Percentiles rank a stretch among this genome's conserved stretches.
These are phyloP conservation scores for Rhinogobius similis DNA, from an alignment of 2,113 vertebrate genomes.

Conservation along the genomic window DNA sequence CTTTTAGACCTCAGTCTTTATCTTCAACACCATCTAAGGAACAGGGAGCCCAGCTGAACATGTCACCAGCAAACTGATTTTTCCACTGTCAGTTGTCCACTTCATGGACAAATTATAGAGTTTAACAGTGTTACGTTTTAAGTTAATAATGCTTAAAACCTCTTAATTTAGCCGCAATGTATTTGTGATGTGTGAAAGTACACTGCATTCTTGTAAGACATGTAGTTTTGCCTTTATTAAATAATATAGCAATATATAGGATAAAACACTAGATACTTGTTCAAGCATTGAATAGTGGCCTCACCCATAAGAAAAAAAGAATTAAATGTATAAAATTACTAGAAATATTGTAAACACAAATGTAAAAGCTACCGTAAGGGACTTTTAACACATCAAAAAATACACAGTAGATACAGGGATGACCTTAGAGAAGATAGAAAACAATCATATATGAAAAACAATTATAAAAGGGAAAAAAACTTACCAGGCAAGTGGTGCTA, in stretches of 20 bases:
- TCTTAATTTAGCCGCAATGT: not conserved
- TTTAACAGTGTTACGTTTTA: not conserved
- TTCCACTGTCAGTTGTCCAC: slow-evolving; percentile 63
- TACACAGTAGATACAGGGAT: not conserved
- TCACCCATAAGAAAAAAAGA: too few species aligned
- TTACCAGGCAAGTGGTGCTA: slow-evolving; percentile 55
- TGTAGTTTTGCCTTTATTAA: not conserved
- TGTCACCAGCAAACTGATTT: too few species aligned
- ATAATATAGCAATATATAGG: not conserved
- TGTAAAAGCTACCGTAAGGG: not conserved
- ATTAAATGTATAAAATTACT: too few species aligned
- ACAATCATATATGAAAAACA: not conserved
- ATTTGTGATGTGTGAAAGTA: not conserved
- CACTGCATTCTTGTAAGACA: not conserved
- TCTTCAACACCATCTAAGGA: slow-evolving; percentile 78
- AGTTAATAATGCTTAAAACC: not conserved
- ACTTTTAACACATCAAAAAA: not conserved
- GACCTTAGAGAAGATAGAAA: not conserved
- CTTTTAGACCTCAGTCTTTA: slow-evolving; percentile 46
- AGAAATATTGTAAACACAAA: too few species aligned
- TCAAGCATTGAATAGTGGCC: not conserved
- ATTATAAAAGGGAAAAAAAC: slow-evolving; percentile 39
- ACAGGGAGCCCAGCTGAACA: slow-evolving; percentile 64
- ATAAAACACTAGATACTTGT: not conserved
- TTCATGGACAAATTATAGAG: slow-evolving; percentile 32